Base-by-base conservation (phyloP, 53 echinoderm and acorn worm species). In the Holothuria leucospilota region DNA sequence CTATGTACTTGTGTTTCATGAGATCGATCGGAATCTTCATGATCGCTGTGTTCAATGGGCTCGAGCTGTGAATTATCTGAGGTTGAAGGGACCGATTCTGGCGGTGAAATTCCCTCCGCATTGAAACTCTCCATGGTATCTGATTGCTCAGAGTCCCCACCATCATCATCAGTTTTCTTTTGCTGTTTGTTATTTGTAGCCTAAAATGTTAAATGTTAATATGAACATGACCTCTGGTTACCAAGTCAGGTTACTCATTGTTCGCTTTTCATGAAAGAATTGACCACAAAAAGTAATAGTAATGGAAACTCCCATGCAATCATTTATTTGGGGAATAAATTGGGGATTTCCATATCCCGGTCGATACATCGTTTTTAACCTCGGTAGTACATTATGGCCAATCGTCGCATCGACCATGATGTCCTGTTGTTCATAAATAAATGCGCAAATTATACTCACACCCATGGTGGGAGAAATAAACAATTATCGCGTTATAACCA, bases 71-170 rank as follows among this genome's bases (percentile, higher is more conserved):
- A 65, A 65, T 65, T 20, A 8, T 21, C n/a, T 65, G 65, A 65
- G 65, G 65, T 65, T 21, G 65, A 65, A 65, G 65, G 65, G 65
- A 65, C 23, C 65, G 65, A 65, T 65, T 65, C 65, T 65, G 65
- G 65, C 8, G 12, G 65, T 65, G 65, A n/a, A n/a, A n/a, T 20
- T 63, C 18, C 64, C 18, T 63, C 64, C 64, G 64, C 27, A 8
- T 16, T 27, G 27, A 63, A 24, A 63, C 27, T 63, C 64, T 63
- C 64, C 64, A 63, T 63, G 64, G 64, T 20, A 63, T 63, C 63
- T 8, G 64, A 63, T 63, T 63, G 14, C 18, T 63, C 64, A 63
- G 64, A 63, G 18, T 63, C 10, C 18, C 64, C 64, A 63, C 64
- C 42, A 63, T 63, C 64, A 8, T 63, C 64, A 63, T 63, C 18